These are phyloP conservation scores for Pycnonotus jocosus DNA, from an alignment of 2,113 vertebrate genomes.

Conservation along the genomic window DNA sequence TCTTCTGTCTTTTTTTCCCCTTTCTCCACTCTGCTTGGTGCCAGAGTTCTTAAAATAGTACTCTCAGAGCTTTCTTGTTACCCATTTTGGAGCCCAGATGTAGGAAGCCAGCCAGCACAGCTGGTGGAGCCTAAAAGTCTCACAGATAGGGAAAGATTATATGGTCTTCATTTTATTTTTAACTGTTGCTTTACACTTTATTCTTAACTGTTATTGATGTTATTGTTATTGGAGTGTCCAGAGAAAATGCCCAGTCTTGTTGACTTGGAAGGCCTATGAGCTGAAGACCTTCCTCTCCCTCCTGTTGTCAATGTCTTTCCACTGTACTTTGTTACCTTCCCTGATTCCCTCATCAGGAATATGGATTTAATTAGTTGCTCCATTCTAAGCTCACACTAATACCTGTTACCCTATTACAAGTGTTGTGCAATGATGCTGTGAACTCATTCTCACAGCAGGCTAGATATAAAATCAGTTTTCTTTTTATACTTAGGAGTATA, in stretches of 20 bases:
- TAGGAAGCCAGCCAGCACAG: conserved; percentile 64
- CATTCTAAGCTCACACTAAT: not conserved
- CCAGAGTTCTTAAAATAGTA: conserved; percentile 73
- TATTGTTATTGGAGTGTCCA: conserved; percentile 21
- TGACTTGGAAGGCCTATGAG: not conserved
- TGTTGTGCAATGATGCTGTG: not conserved
- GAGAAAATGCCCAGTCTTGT: not conserved
- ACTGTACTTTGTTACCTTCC: not conserved
- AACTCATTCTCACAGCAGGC: not conserved
- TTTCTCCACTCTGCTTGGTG: conserved; percentile 35
- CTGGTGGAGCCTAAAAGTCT: conserved; percentile 61
- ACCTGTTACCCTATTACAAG: not conserved
- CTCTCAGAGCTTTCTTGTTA: conserved; percentile 58
- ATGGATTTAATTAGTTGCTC: not conserved
- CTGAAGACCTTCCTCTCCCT: not conserved
- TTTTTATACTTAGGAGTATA: not conserved
- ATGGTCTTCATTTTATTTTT: conserved; percentile 2
- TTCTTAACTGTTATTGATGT: not conserved
- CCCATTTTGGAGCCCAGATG: conserved; percentile 66
- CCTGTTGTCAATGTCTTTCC: not conserved
- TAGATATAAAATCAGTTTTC: not conserved
- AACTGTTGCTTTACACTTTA: not conserved
- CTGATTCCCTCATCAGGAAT: not conserved
- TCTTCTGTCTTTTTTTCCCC: not conserved
- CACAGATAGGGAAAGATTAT: conserved; percentile 51